Conservation (phyloP, 37 sponge, comb jelly and placozoan species). For the Crambe crambe region DNA sequence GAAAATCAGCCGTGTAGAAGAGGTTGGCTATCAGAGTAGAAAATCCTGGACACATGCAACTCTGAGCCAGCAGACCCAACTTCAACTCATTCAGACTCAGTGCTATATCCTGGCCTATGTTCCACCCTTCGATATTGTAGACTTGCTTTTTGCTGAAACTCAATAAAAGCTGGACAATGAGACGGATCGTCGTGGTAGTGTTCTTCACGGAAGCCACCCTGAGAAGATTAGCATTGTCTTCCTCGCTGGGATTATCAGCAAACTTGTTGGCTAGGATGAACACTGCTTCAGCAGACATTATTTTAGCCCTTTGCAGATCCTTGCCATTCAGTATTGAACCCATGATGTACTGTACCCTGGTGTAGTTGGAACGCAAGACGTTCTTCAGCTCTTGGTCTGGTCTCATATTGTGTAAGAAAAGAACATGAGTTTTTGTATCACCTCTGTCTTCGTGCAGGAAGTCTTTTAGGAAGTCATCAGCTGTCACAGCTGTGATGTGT, state of each 20-base stretch:
- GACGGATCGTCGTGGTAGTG: slow-evolving; percentile 15
- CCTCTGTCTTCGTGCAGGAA: slow-evolving; percentile 77
- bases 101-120: slow-evolving; percentile 45
- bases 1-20: slow-evolving; percentile 54
- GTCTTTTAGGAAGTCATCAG: slow-evolving; percentile 58
- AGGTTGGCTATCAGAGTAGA: slow-evolving; percentile 82
- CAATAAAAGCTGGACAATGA: slow-evolving; percentile 74
- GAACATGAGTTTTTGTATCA: slow-evolving; percentile 48
- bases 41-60: slow-evolving; percentile 81
- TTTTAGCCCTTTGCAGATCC: slow-evolving; percentile 55
- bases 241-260: slow-evolving; percentile 30
- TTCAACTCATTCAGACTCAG: slow-evolving; percentile 72
- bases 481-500: slow-evolving; percentile 41
- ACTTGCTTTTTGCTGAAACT: slow-evolving; percentile 43
- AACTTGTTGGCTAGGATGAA: slow-evolving; percentile 70
- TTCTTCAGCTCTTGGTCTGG: slow-evolving; percentile 53
- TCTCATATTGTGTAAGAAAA: slow-evolving; percentile 50
- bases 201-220: slow-evolving; percentile 79
- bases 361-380: slow-evolving; percentile 57
- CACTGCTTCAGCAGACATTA: slow-evolving; percentile 41
- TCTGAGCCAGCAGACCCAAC: slow-evolving; percentile 77
- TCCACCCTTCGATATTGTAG: slow-evolving; percentile 45
- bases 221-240: slow-evolving; percentile 72
- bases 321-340: slow-evolving; percentile 60
- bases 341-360: slow-evolving; percentile 47